Evolutionary conservation across 2,888 invertebrate genomes (phyloP), one percentile per base, ranked within the genome.

Genomic region (Tenthredo distinguenda): DNA sequence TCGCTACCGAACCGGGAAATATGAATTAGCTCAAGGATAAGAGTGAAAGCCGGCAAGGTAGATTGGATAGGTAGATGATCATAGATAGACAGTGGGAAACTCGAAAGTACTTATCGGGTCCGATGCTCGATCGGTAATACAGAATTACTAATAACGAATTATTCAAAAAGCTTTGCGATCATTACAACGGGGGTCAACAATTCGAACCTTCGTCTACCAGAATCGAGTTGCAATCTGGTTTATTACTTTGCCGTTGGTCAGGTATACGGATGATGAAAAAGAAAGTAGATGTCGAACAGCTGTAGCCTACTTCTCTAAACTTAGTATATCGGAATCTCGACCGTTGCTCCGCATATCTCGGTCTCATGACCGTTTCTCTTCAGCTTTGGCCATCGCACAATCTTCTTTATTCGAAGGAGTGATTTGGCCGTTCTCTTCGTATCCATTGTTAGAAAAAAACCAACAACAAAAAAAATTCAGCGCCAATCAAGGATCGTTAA

Each of bases 241-340:
- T 37, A 43, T 74, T 21, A 26, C 40, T 74, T 74, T 40, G 40
- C 40, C 77, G 77, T 26, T 74, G 77, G 47, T 50, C 77, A 77
- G 77, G 50, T 55, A 43, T 71, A 76, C 12, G 55, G 50, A 9
- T 47, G 55, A 77, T 55, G 77, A 81, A 81, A 81, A 81, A 37
- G 1, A 62, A 81, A 62, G 81, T 65, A 21, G 71, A 43, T 65
- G 79, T 86, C 72, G 81, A 86, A 91, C 91, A 91, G 91, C 91
- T 90, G 68, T 71, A 91, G 90, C 91, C 91, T 90, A 91, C 88
- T 91, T 91, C 87, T 88, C 91, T 91, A 91, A 90, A 91, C 88
- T 91, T 91, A 91, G 91, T 89, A 85, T 71, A 81, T 81, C 37
- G 81, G 81, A 81, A 81, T 81, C 81, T 81, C 81, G 81, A 81